Conservation (phyloP, 2,113 vertebrate species). For the Oceanites oceanicus region DNA sequence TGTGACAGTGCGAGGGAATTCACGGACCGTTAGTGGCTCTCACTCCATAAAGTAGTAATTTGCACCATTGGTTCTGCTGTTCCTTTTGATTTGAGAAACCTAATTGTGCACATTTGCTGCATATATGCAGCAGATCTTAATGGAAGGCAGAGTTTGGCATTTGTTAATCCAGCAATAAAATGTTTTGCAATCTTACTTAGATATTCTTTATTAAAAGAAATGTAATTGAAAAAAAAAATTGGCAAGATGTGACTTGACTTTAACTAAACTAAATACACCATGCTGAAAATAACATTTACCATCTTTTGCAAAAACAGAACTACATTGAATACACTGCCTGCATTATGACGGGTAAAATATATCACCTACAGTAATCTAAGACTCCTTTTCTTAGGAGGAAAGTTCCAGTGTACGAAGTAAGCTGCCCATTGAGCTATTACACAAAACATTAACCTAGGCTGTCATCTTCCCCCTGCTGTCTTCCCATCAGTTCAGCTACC, state of each 20-base stretch:
- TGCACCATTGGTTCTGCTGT: background rate
- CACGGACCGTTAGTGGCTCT: background rate
- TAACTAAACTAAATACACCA: background rate
- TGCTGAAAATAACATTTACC: background rate
- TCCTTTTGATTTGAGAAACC: background rate
- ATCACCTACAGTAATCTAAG: background rate
- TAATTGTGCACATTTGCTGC: background rate
- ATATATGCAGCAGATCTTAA: background rate
- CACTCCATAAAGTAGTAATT: background rate
- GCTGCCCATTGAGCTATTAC: background rate
- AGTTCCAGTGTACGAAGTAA: background rate
- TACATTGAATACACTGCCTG: background rate
- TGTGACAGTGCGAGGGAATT: background rate
- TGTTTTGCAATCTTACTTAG: background rate
- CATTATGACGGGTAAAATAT: background rate
- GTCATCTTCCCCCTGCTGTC: background rate
- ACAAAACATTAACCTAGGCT: background rate
- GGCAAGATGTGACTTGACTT: background rate
- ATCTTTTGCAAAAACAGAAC: background rate
- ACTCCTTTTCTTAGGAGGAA: background rate
- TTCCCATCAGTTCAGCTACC: background rate
- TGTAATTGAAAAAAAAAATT: background rate
- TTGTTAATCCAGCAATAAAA: background rate
- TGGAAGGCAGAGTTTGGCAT: background rate
- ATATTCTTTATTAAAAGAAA: background rate